These are phyloP conservation scores for Sorex araneus DNA, from an alignment of 2,113 vertebrate genomes.

Conservation along the genomic window DNA sequence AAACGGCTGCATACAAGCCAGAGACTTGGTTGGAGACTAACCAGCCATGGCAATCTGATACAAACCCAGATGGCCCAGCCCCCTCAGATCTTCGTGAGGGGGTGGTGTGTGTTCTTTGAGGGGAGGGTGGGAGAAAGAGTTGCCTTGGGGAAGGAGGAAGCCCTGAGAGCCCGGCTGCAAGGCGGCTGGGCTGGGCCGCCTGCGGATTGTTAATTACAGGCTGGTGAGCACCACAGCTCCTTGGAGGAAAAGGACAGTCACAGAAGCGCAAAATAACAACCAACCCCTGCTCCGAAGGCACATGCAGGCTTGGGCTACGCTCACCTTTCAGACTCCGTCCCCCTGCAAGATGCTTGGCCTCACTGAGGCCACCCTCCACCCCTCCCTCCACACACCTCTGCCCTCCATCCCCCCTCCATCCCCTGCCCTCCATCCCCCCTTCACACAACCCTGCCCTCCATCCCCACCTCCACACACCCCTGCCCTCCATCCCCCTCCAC, in stretches of 20 bases:
- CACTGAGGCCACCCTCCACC: not conserved
- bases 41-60: too few relatives aligned
- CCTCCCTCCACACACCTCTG: too few relatives aligned
- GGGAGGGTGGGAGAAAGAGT: not conserved
- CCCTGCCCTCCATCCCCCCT: too few relatives aligned
- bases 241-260: slow-evolving; percentile 51
- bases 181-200: accelerated
- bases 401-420: too few relatives aligned
- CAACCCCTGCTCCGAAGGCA: slow-evolving; percentile 28
- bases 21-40: too few relatives aligned
- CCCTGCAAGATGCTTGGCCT: accelerated
- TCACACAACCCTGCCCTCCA: too few relatives aligned
- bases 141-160: not conserved
- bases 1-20: too few relatives aligned
- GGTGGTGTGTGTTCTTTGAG: not conserved
- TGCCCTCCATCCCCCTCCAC: too few relatives aligned
- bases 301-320: not conserved
- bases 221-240: not conserved
- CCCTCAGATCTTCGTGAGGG: not conserved
- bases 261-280: slow-evolving; percentile 64
- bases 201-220: slow-evolving; percentile 51
- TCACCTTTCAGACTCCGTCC: not conserved
- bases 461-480: too few relatives aligned
- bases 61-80: not conserved
- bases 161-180: not conserved